phyloP scores from a whole-genome alignment of 2,797 vertebrate species.

The Melanotaenia pygmaea region DNA sequence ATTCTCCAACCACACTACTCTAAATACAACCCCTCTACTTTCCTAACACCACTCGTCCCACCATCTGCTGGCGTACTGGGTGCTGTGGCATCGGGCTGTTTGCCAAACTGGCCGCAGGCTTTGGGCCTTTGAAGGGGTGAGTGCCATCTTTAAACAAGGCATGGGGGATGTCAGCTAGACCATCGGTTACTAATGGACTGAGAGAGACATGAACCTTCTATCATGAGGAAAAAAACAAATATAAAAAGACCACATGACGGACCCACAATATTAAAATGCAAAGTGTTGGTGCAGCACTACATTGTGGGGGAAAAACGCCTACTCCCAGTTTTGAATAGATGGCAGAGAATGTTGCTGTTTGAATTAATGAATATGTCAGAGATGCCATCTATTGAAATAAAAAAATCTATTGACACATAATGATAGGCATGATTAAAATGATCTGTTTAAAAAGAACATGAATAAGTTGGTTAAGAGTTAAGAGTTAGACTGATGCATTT shows the following conservation, averaged over 20 bases:
- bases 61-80: conserved; percentile 81
- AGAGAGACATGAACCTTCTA: conserved; percentile 61
- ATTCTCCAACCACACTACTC: too few species aligned
- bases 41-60: conserved; percentile 47
- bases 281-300: conserved; percentile 27
- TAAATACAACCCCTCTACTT: too few species aligned
- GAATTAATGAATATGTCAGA: conserved; percentile 30
- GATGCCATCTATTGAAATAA: conserved; percentile 43
- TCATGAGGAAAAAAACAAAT: conserved; percentile 38
- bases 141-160: conserved; percentile 98
- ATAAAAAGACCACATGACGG: conserved; percentile 39
- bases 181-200: conserved; percentile 64
- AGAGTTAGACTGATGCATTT: conserved; percentile 82
- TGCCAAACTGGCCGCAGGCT: conserved; percentile 97
- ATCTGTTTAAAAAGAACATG: conserved; percentile 87
- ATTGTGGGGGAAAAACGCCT: conserved; percentile 13
- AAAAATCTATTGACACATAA: conserved; percentile 20
- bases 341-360: conserved; percentile 25
- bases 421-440: conserved; percentile 59
- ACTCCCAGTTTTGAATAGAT: conserved; percentile 56
- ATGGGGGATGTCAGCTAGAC: conserved; percentile 84
- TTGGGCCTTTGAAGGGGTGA: conserved; percentile 99
- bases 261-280: conserved; percentile 54
- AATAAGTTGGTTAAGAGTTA: conserved; percentile 83
- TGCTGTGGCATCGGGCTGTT: conserved; percentile 95